A percentile compares a stretch with the other conserved stretches of the same genome.
These are phyloP conservation scores for Ramphastos sulfuratus DNA, from an alignment of 2,113 vertebrate genomes.

Conservation along the genomic window DNA sequence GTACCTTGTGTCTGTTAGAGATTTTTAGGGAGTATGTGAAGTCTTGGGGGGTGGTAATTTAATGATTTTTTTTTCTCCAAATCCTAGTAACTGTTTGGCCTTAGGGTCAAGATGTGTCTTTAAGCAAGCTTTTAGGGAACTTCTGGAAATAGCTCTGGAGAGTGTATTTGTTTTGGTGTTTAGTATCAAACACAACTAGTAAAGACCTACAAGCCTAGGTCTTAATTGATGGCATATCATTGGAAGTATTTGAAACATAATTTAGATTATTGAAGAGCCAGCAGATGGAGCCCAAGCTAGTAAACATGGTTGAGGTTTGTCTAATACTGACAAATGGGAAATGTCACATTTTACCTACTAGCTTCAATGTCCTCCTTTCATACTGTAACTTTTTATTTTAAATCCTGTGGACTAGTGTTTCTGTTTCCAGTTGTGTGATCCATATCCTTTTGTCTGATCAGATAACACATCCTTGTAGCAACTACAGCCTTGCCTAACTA, in stretches of 20 bases:
- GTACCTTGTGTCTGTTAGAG: background rate
- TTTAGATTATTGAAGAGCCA: conserved; percentile 19
- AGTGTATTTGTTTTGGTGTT: background rate
- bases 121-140: background rate
- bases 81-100: background rate
- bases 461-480: conserved; percentile 27
- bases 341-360: background rate
- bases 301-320: conserved; percentile 14
- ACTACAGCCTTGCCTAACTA: conserved; percentile 43
- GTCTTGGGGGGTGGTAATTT: background rate
- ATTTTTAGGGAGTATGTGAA: background rate
- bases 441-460: conserved; percentile 56
- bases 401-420: background rate
- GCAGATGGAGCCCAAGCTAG: conserved; percentile 68
- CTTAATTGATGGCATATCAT: background rate
- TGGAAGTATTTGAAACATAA: background rate
- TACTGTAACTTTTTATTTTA: background rate
- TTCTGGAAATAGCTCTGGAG: background rate
- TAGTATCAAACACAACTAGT: background rate
- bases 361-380: background rate
- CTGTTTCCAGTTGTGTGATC: conserved; percentile 20
- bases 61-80: background rate
- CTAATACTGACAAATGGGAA: background rate
- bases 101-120: background rate
- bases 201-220: background rate